phyloP scores from a whole-genome alignment of 2,797 vertebrate genomes.

The Acanthurus leucopareius region DNA sequence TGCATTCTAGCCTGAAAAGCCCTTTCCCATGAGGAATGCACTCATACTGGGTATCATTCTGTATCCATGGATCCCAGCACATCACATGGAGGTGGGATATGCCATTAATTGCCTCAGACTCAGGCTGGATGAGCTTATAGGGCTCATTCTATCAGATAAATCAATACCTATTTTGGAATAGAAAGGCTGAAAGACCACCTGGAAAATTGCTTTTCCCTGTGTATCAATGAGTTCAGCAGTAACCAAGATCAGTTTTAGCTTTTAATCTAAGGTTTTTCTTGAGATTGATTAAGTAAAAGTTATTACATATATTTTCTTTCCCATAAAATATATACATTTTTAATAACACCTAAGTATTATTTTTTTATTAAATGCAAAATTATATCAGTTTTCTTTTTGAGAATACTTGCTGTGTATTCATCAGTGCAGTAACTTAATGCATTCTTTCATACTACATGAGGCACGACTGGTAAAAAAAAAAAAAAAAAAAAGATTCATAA shows the following conservation, averaged over 20 bases:
- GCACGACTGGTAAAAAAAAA: too few relatives aligned
- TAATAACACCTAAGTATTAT: too few relatives aligned
- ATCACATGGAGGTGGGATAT: constrained; percentile 23
- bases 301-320: background rate
- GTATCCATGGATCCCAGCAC: constrained; percentile 18
- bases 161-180: constrained; percentile 47
- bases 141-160: constrained; percentile 54
- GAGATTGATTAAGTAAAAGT: constrained; percentile 11
- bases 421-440: too few relatives aligned
- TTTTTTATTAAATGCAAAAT: too few relatives aligned
- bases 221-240: background rate
- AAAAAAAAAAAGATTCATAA: too few relatives aligned
- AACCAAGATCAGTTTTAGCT: constrained; percentile 10
- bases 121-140: constrained; percentile 12
- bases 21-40: constrained; percentile 16
- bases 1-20: constrained; percentile 18
- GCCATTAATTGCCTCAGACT: constrained; percentile 60
- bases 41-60: background rate
- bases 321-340: constrained; percentile 1
- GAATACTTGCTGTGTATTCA: too few relatives aligned
- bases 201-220: constrained; percentile 12
- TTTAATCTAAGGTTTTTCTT: constrained; percentile 1
- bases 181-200: constrained; percentile 21
- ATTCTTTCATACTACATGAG: too few relatives aligned
- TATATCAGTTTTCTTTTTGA: too few relatives aligned